Conservation (phyloP, 1,140 invertebrate species). For the Drosophila albomicans region DNA sequence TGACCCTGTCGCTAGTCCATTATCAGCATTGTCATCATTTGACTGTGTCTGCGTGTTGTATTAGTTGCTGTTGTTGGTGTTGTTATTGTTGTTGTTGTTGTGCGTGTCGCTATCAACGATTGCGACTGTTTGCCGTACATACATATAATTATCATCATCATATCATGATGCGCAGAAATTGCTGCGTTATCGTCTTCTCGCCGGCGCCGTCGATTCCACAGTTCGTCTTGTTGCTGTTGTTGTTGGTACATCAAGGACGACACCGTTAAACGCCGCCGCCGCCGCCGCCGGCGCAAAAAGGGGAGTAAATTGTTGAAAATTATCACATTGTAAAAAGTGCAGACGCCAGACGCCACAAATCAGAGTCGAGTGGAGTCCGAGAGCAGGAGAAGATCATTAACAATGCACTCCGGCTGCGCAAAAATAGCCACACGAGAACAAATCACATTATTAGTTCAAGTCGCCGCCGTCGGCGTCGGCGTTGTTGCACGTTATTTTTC, state of each 20-base stretch:
- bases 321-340: slow-evolving; percentile 76
- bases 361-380: slow-evolving; percentile 1
- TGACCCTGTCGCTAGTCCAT: slow-evolving; percentile 51
- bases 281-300: slow-evolving; percentile 53
- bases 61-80: slow-evolving; percentile 6
- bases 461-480: slow-evolving; percentile 13
- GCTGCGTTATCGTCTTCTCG: slow-evolving; percentile 16
- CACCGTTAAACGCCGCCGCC: slow-evolving; percentile 68
- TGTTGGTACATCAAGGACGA: slow-evolving; percentile 64
- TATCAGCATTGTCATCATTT: slow-evolving; percentile 51
- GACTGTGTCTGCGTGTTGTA: slow-evolving; percentile 20
- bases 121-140: slow-evolving; percentile 16
- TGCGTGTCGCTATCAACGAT: slow-evolving; percentile 18
- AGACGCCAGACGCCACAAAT: slow-evolving; percentile 9
- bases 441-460: slow-evolving; percentile 74
- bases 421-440: slow-evolving; percentile 67
- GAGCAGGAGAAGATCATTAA: slow-evolving; percentile 45
- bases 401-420: slow-evolving; percentile 33
- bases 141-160: slow-evolving; percentile 50
- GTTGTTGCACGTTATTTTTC: slow-evolving; percentile 78
- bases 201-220: slow-evolving; percentile 18
- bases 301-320: slow-evolving; percentile 78
- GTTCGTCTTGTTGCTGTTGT: neutral
- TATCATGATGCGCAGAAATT: slow-evolving; percentile 34
- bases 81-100: neutral